These are phyloP conservation scores for Andricus quercusramuli DNA, from an alignment of 2,888 invertebrate species.

Conservation along the genomic window DNA sequence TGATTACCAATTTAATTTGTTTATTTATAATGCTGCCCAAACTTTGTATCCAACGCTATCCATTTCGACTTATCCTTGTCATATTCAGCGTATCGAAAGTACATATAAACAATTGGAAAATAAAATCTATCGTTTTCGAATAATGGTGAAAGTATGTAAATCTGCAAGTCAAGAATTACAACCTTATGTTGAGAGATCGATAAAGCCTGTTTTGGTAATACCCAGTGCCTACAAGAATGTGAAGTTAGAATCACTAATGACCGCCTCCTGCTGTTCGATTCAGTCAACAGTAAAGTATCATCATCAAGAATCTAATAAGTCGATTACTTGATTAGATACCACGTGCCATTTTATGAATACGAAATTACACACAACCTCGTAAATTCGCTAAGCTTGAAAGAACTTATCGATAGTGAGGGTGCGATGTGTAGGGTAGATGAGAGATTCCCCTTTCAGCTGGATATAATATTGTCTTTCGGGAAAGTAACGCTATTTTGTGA, in stretches of 20 bases:
- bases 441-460: not conserved
- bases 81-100: too few species aligned
- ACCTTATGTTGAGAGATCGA: not conserved
- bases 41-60: too few species aligned
- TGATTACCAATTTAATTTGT: too few species aligned
- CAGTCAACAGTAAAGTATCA: slow-evolving; percentile 10
- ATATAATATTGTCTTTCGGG: not conserved
- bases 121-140: too few species aligned
- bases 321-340: slow-evolving; percentile 16
- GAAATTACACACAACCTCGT: slow-evolving; percentile 11
- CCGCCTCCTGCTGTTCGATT: slow-evolving; percentile 16
- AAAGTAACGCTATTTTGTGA: not conserved
- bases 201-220: slow-evolving; percentile 14
- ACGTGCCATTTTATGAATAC: not conserved
- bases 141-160: not conserved
- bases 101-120: too few species aligned
- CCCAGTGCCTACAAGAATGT: slow-evolving; percentile 1
- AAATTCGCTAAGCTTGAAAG: not conserved
- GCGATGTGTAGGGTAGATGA: not conserved
- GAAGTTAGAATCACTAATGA: slow-evolving; percentile 4
- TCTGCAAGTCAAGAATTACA: not conserved
- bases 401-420: not conserved
- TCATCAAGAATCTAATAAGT: not conserved
- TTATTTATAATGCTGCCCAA: too few species aligned
- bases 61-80: too few species aligned